Percentiles rank a stretch among this genome's conserved stretches.
phyloP scores from a whole-genome alignment of 1,140 invertebrate species.

The Zaprionus taronus region DNA sequence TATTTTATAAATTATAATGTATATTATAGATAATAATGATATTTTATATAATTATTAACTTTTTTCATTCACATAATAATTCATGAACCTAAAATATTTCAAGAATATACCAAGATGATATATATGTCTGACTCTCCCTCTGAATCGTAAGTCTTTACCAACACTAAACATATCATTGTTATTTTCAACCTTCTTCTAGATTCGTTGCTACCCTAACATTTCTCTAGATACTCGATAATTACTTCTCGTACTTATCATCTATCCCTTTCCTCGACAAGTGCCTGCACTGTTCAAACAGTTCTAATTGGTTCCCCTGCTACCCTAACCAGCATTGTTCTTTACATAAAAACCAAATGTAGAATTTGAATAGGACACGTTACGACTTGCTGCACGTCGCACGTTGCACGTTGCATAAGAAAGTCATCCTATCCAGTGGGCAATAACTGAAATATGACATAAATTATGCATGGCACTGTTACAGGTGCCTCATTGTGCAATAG shows the following conservation, averaged over 20 bases:
- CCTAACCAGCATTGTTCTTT: background rate
- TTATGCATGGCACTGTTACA: constrained; percentile 65
- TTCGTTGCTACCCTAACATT: background rate
- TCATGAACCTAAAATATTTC: no score
- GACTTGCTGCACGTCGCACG: constrained; percentile 7
- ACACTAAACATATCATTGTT: no score
- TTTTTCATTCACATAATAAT: no score
- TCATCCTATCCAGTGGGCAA: constrained; percentile 14
- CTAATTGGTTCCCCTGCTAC: background rate
- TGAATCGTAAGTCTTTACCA: no score
- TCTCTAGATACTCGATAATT: background rate
- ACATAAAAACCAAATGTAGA: constrained; percentile 5
- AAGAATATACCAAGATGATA: no score
- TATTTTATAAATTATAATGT: no score
- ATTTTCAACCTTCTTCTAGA: no score
- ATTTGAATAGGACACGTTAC: constrained; percentile 1
- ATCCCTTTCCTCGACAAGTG: constrained; percentile 2
- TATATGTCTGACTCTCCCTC: no score
- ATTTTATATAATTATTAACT: no score
- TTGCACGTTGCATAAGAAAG: constrained; percentile 28
- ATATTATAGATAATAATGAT: no score
- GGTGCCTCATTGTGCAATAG: constrained; percentile 49
- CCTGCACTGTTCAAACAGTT: background rate
- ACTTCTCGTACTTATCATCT: background rate
- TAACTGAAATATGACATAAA: constrained; percentile 64